These are phyloP conservation scores for Tenthredo scrophulariae DNA, from an alignment of 2,888 invertebrate genomes.

Conservation along the genomic window DNA sequence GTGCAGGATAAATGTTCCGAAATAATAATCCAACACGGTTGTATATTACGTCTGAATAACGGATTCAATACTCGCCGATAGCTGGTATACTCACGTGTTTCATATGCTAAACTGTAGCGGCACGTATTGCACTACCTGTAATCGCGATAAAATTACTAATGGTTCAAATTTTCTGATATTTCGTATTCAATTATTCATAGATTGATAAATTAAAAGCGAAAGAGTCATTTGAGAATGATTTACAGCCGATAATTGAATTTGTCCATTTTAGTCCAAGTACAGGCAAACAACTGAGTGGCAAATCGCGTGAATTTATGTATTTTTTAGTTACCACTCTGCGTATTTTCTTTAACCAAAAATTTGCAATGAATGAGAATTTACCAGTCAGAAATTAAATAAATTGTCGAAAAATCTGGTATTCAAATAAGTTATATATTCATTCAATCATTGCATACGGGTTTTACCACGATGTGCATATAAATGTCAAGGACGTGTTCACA, in stretches of 20 bases:
- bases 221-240: neutral
- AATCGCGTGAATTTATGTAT: neutral
- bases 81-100: slow-evolving; percentile 9
- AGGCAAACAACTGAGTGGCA: neutral
- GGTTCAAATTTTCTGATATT: neutral
- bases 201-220: neutral
- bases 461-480: slow-evolving; percentile 4
- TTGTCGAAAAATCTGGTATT: neutral
- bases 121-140: slow-evolving; percentile 25
- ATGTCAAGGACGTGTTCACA: neutral
- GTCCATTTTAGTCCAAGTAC: neutral
- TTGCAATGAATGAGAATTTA: neutral
- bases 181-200: too few species aligned
- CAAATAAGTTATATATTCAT: neutral
- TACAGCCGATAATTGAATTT: neutral
- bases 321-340: neutral
- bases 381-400: neutral
- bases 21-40: neutral
- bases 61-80: neutral
- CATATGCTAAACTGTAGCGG: neutral
- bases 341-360: neutral
- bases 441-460: neutral
- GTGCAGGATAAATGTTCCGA: neutral
- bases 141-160: neutral
- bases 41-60: slow-evolving; percentile 9